Percentiles rank a stretch among this genome's conserved stretches.
Evolutionary conservation across 2,113 vertebrate species (phyloP).

Genomic region (Podarcis muralis): DNA sequence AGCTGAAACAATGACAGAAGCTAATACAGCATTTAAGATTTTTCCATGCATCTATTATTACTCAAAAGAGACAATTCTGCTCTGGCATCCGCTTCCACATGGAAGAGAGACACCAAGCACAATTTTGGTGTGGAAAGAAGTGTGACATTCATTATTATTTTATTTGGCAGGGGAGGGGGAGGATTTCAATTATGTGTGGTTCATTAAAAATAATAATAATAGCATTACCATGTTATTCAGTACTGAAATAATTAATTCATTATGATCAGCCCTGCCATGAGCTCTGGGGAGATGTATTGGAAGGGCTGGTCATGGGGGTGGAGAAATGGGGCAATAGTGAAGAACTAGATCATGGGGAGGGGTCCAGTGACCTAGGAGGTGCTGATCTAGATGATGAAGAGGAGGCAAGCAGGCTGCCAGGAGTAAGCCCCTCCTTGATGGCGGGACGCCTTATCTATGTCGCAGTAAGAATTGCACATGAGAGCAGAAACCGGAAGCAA

Average conservation of each 20-base stretch:
- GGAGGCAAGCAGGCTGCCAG: no score
- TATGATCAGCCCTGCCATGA: background rate
- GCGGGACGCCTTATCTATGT: no score
- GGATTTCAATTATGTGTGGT: background rate
- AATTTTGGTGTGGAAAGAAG: background rate
- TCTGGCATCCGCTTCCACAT: background rate
- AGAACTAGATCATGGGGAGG: no score
- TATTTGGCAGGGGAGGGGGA: background rate
- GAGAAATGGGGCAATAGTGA: background rate
- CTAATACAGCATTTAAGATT: conserved; percentile 1
- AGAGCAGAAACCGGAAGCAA: no score
- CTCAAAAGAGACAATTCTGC: background rate
- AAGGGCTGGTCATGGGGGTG: background rate
- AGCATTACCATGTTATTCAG: background rate
- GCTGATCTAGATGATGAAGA: no score
- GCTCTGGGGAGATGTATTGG: no score
- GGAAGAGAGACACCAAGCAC: background rate
- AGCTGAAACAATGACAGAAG: background rate
- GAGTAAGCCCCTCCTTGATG: no score
- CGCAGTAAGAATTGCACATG: no score
- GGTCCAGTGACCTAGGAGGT: no score
- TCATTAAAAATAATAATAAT: background rate
- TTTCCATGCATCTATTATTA: background rate
- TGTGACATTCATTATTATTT: conserved; percentile 6
- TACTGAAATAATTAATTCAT: background rate